These are phyloP conservation scores for Hirtodrosophila histrioides DNA, from an alignment of 2,888 invertebrate genomes.

Conservation along the genomic window DNA sequence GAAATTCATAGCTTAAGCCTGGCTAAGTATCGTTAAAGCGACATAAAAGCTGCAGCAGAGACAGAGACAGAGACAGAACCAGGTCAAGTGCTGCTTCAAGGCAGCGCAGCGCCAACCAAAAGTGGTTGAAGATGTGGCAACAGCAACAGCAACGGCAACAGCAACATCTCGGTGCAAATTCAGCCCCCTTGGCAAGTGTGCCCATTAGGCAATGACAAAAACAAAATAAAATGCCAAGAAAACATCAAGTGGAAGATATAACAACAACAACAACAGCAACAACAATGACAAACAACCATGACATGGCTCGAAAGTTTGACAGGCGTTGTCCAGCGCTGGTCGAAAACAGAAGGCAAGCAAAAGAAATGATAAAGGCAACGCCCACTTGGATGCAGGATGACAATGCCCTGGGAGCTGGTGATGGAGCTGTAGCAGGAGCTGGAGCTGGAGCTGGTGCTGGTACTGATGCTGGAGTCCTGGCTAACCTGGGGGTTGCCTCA, in stretches of 20 bases:
- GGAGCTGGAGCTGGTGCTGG: not conserved
- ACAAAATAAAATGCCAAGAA: conserved; percentile 36
- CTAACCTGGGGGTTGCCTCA: conserved; percentile 17
- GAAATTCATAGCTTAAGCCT: conserved; percentile 20
- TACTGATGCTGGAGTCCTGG: not conserved
- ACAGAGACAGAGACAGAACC: conserved; percentile 35
- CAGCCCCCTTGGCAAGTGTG: conserved; percentile 56
- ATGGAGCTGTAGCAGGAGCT: not conserved
- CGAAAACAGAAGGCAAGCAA: conserved; percentile 18
- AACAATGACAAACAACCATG: conserved; percentile 52
- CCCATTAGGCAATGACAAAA: conserved; percentile 67
- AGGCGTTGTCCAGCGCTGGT: conserved; percentile 37
- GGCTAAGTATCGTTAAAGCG: conserved; percentile 25
- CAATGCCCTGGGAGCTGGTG: conserved; percentile 20
- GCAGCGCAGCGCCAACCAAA: conserved; percentile 10
- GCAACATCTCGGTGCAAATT: conserved; percentile 24
- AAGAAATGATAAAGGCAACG: conserved; percentile 38
- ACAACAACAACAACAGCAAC: conserved; percentile 19
- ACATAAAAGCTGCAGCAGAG: conserved; percentile 15
- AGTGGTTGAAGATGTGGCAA: conserved; percentile 35
- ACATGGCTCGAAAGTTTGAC: conserved; percentile 57
- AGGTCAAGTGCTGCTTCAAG: conserved; percentile 69
- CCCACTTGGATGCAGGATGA: conserved; percentile 37
- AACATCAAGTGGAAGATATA: conserved; percentile 28
- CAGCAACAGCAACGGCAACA: not conserved